Evolutionary conservation across 2,797 vertebrate genomes (phyloP), one percentile per base, ranked within the genome.

Genomic region (Lagorchestes hirsutus): DNA sequence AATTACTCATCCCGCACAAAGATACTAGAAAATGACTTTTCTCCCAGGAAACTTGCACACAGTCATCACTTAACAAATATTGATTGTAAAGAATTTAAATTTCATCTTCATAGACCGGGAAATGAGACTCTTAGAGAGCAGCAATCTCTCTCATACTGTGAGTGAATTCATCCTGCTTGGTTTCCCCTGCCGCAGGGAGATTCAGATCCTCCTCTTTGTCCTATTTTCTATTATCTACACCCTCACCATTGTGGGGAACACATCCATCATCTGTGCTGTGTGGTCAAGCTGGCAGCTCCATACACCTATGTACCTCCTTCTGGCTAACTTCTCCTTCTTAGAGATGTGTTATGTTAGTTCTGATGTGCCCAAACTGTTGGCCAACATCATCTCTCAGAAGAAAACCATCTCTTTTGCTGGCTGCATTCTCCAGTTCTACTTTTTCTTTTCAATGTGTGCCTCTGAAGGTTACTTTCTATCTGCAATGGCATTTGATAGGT

Each of bases 321-420:
- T 97, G 46, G 93, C 95, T 0, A 93, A 96, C 46, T 97, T 98
- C n/a, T 97, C 97, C 0, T 93, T 98, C 50, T 62, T 98, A 57
- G 98, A 98, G 40, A 56, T 98, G 28, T 97, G 98, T 34, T 97
- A 98, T 14, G 97, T 97, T n/a, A 98, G 97, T 6, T 92, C 95
- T 40, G 97, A 96, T 50, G 97, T 96, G 52, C 97, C 96, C 14
- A 92, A 95, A 55, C 95, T 98, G 96, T 95, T 98, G 0, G 82
- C 93, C 5, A 96, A 93, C 56, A 92, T 97, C 16, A 94, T 97
- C 28, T 90, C 93, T 52, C 55, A 96, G 40, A 90, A 50, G 40
- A 97, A 91, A 54, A 97, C 22, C 2, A 97, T 97, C 55, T 96
- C 97, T 55, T 91, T 97, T 46, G 92, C 94, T 1, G 97, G 95